Evolutionary conservation across 2,113 vertebrate genomes (phyloP).

Genomic region (Halcyon malimbica): DNA sequence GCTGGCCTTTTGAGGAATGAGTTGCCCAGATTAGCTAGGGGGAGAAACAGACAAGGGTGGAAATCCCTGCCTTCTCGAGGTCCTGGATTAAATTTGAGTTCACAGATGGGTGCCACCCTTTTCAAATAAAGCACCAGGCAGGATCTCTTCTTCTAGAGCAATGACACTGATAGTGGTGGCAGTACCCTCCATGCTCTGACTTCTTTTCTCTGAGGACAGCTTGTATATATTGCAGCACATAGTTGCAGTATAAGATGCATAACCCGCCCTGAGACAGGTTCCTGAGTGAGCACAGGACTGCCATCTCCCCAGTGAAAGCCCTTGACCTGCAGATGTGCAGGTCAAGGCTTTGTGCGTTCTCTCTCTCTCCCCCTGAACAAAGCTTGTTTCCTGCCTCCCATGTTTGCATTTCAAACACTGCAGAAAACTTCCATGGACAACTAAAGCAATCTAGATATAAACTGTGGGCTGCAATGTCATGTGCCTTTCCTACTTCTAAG

Average conservation of each 20-base stretch:
- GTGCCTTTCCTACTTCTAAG: neutral
- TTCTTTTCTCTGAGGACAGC: neutral
- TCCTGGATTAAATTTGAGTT: neutral
- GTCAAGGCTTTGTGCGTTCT: neutral
- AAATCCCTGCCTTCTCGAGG: neutral
- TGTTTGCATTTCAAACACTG: neutral
- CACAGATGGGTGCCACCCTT: neutral
- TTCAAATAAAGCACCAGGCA: neutral
- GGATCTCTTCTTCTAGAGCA: neutral
- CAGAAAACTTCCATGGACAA: neutral
- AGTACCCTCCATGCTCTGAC: neutral
- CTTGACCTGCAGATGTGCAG: neutral
- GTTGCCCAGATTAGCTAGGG: neutral
- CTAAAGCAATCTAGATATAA: neutral
- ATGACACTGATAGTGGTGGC: neutral
- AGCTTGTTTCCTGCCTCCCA: neutral
- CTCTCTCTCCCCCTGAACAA: neutral
- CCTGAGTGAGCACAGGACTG: neutral
- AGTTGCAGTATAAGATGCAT: accelerated
- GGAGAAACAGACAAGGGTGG: neutral
- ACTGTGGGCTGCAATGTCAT: neutral
- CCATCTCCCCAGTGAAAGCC: neutral
- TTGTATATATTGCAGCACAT: neutral
- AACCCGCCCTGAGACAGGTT: neutral
- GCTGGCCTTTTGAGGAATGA: neutral